These are phyloP conservation scores for Lycocerus yunnanus DNA, from an alignment of 2,888 invertebrate species.

Conservation along the genomic window DNA sequence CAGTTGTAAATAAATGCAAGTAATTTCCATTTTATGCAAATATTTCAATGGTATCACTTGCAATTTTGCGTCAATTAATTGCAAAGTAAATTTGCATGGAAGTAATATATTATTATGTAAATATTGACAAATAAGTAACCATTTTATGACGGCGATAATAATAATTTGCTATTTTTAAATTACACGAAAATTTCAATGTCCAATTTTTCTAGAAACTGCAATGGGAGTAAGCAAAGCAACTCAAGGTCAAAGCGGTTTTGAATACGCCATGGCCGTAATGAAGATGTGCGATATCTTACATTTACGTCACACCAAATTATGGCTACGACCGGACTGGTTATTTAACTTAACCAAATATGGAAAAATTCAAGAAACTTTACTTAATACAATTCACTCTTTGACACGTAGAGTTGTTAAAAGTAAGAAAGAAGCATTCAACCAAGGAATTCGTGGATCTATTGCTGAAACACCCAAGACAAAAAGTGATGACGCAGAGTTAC, in stretches of 20 bases:
- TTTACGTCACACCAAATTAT: conserved; percentile 77
- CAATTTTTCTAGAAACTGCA: conserved; percentile 68
- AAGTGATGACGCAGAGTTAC: conserved; percentile 37
- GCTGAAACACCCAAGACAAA: conserved; percentile 49
- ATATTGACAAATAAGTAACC: too few species aligned
- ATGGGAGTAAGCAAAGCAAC: conserved; percentile 86
- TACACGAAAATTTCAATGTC: not conserved
- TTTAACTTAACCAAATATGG: conserved; percentile 78
- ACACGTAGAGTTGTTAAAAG: conserved; percentile 73
- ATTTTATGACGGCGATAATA: too few species aligned
- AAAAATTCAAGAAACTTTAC: conserved; percentile 72
- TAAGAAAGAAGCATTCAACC: conserved; percentile 64
- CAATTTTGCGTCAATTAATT: not conserved
- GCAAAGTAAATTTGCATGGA: not conserved
- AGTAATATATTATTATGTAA: not conserved
- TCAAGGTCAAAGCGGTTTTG: conserved; percentile 79
- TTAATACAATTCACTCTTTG: conserved; percentile 77
- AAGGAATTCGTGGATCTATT: conserved; percentile 56
- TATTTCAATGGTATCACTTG: not conserved
- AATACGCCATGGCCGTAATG: conserved; percentile 88
- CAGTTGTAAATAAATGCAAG: not conserved
- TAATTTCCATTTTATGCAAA: not conserved
- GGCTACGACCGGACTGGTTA: conserved; percentile 76
- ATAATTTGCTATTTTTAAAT: too few species aligned
- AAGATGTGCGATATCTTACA: conserved; percentile 88